Evolutionary conservation across 2,888 invertebrate genomes (phyloP), one percentile per base, ranked within the genome.

Genomic region (Ceraclea dissimilis): DNA sequence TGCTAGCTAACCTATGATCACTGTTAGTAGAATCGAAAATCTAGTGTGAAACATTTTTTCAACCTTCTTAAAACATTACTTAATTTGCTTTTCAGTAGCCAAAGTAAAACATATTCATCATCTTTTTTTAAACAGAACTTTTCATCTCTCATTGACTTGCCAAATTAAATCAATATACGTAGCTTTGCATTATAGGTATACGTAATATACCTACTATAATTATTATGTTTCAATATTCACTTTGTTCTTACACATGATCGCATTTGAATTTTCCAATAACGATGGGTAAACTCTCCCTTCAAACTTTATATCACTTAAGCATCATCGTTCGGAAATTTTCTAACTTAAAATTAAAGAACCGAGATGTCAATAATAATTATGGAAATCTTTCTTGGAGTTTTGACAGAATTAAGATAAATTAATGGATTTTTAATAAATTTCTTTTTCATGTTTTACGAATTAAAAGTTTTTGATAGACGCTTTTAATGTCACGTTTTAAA

Each of bases 361-460:
- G 16, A 39, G 16, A 39, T 39, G 39, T 39, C 39, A 39, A 39
- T 39, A 39, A 39, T 39, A 39, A 39, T 39, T 39, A 39, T 39
- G 39, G 39, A 39, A 39, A 39, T 39, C 39, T 4, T 16, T 16
- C 16, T 39, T 16, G 16, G n/a, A 39, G 39, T 39, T 39, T 39
- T 39, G 39, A 39, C 39, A 39, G 39, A 39, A 39, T 39, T 13
- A 39, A 39, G 39, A 39, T 39, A 39, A 39, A 39, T 39, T 39
- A 39, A 39, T 39, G 39, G 39, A 13, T 39, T 39, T 39, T 39
- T 39, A 39, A 39, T 39, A 39, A 4, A 39, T 39, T 39, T 39
- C 39, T 39, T 39, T 39, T 39, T 39, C 13, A 5, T 39, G 5
- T 39, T 39, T 4, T 39, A 13, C 39, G 2, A 39, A 39, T 39